Conservation (phyloP, 2,113 vertebrate genomes). For the Sylvietta virens region DNA sequence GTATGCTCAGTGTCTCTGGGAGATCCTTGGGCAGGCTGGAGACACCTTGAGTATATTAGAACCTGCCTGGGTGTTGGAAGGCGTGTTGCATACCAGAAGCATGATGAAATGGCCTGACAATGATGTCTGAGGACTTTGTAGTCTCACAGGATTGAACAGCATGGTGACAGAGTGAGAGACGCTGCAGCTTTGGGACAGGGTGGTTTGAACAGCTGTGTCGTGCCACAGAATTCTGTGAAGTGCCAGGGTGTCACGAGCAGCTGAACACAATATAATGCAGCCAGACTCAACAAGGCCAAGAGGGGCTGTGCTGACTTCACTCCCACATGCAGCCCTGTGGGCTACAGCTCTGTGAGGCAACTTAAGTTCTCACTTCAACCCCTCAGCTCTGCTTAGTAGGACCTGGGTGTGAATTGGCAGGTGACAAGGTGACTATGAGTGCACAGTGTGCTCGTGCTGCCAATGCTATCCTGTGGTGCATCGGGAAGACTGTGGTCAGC, state of each 20-base stretch:
- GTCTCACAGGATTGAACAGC: not conserved
- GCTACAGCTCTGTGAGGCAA: too few species aligned
- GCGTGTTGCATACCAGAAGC: not conserved
- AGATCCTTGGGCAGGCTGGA: not conserved
- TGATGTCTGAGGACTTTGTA: not conserved
- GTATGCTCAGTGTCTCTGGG: not conserved
- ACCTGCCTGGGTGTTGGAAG: not conserved
- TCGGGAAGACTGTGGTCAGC: too few species aligned
- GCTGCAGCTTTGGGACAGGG: accelerated
- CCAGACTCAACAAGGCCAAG: not conserved
- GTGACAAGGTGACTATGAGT: not conserved
- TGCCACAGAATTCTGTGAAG: not conserved
- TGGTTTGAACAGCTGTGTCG: not conserved
- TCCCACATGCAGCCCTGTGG: accelerated
- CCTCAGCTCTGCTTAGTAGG: not conserved
- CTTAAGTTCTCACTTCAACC: not conserved
- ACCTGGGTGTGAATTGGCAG: not conserved
- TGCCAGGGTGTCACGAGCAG: accelerated
- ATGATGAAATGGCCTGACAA: not conserved
- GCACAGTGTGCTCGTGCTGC: accelerated
- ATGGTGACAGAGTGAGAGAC: not conserved
- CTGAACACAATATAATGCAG: not conserved
- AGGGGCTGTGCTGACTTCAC: accelerated
- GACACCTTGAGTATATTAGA: not conserved
- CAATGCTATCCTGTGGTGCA: accelerated